Evolutionary conservation across 35 echinoderm and acorn worm genomes (phyloP), one percentile per base, ranked within the genome.

Genomic region (Nesometra sesokonis): DNA sequence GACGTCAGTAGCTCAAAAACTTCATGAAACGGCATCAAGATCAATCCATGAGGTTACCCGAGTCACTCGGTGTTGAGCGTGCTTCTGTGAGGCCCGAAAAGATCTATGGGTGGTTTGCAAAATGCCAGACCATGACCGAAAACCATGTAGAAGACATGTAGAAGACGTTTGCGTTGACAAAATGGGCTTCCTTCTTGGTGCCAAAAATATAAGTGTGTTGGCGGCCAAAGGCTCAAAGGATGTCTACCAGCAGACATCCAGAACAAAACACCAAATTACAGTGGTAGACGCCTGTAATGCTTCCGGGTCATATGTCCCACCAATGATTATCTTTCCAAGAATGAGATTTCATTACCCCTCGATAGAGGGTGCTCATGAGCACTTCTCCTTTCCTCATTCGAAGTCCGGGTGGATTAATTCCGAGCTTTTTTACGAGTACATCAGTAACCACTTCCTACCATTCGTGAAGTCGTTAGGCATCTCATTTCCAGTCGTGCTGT

Each of bases 21-120:
- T 87, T 87, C 36, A 33, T 87, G 77, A 87, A 87, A 32, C 47
- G 86, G 31, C 86, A 87, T 21, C 86, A 76, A 0, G 86, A 87
- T 19, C 35, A 80, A 27, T 13, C 37, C 15, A 27, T 67, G 86
- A 87, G 39, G 47, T 35, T 80, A 35, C 78, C 32, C 32, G 67
- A 32, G 79, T 5, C 7, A 31, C n/a, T 80, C 17, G 77, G 5
- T 80, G 36, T 38, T 27, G 35, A 29, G 78, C 27, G 13, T 39
- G 39, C 85, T 23, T 35, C 47, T 27, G 79, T 78, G 0, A 43
- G 77, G 29, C n/a, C 30, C 13, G 79, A 79, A 30, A 87, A 87
- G 57, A 84, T 87, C 0, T 40, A 87, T 33, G 34, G 32, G 29
- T 84, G 76, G 76, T 91, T 86, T 32, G 29, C 37, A 0, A 35